These are phyloP conservation scores for Chrysaora quinquecirrha DNA, from an alignment of 30 jellyfish, hydroid and myxozoan genomes.

Conservation along the genomic window DNA sequence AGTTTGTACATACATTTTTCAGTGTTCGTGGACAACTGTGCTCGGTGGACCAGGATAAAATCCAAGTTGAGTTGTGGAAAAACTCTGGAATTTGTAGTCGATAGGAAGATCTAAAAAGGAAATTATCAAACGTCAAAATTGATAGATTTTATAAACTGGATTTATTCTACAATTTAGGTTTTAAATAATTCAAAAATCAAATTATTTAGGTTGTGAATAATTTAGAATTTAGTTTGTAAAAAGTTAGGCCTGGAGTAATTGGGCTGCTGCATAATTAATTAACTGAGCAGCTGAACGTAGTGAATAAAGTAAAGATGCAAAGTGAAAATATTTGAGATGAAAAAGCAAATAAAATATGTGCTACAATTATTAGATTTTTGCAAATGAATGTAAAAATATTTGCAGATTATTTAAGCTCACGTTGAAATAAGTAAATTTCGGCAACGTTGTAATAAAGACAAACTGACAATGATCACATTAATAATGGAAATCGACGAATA, in stretches of 20 bases:
- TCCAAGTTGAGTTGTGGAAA: slow-evolving; percentile 49
- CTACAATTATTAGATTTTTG: not conserved
- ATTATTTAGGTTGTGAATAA: not conserved
- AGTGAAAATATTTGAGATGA: not conserved
- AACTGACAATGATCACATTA: not conserved
- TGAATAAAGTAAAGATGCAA: not conserved
- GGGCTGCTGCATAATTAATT: not conserved
- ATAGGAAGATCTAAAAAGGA: slow-evolving; percentile 52
- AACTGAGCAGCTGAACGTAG: not conserved
- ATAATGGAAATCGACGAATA: not conserved
- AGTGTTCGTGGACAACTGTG: slow-evolving; percentile 59
- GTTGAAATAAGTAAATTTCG: slow-evolving; percentile 1
- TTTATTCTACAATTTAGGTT: not conserved
- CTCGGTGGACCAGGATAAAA: slow-evolving; percentile 72
- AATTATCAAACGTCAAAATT: not conserved
- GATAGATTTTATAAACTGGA: not conserved
- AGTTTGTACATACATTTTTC: no score
- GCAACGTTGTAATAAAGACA: not conserved
- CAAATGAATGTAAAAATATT: not conserved
- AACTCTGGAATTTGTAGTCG: slow-evolving; percentile 43
- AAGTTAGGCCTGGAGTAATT: no score
- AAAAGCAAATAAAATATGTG: not conserved
- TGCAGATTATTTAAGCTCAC: not conserved
- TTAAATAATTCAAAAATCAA: not conserved
- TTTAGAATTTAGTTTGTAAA: no score